Percentiles rank a stretch among this genome's conserved stretches.
Evolutionary conservation across 1,140 invertebrate species (phyloP).

Genomic region (Drosophila quadrilineata): DNA sequence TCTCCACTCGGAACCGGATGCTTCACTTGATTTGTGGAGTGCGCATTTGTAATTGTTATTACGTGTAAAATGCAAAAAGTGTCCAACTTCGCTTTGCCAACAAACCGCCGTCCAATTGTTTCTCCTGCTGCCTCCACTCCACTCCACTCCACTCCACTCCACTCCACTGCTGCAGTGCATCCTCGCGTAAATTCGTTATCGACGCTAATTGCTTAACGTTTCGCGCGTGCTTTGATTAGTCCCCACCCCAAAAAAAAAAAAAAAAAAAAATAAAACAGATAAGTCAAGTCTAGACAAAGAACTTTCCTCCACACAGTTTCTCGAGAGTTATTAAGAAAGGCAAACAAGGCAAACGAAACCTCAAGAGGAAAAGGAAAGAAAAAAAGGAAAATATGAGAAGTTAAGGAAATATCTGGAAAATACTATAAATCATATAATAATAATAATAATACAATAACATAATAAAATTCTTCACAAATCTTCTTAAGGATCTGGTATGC

Average conservation of each 20-base stretch:
- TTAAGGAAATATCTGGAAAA: too few species aligned
- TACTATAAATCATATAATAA: too few species aligned
- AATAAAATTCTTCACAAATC: too few species aligned
- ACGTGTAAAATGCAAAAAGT: slow-evolving; percentile 43
- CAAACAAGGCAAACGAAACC: not conserved
- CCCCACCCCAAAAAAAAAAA: not conserved
- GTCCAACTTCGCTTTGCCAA: slow-evolving; percentile 15
- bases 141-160: not conserved
- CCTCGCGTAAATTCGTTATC: slow-evolving; percentile 26
- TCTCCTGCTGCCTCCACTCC: not conserved
- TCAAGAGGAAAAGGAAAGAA: not conserved
- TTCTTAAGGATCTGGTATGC: too few species aligned
- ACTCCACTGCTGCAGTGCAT: not conserved
- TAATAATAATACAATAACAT: too few species aligned
- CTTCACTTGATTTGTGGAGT: slow-evolving; percentile 42
- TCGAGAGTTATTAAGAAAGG: not conserved
- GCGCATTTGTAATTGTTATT: slow-evolving; percentile 53
- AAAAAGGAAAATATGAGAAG: too few species aligned
- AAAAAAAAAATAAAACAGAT: too few species aligned
- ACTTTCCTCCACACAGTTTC: not conserved
- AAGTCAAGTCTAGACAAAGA: slow-evolving; percentile 9
- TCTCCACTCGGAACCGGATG: not conserved
- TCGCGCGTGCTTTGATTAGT: slow-evolving; percentile 34
- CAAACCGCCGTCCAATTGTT: not conserved
- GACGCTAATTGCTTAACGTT: slow-evolving; percentile 39